Percentiles rank a stretch among this genome's conserved stretches.
phyloP scores from a whole-genome alignment of 2,797 vertebrate genomes.

The Phylloscopus collybita region DNA sequence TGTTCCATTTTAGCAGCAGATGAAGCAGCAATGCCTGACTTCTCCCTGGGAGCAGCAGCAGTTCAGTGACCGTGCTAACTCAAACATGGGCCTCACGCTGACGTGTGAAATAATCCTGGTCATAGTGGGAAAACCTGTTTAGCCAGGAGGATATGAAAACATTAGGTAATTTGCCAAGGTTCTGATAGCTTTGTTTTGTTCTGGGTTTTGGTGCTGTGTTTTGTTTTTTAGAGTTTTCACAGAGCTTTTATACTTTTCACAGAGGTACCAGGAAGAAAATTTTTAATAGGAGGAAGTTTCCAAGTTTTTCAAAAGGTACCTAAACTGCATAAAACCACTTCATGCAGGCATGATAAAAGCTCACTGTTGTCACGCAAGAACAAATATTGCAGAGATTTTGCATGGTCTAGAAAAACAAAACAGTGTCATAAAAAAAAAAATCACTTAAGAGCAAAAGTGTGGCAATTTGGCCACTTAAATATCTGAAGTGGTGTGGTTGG shows the following conservation, averaged over 20 bases:
- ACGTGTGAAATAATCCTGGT: not conserved
- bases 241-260: not conserved
- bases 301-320: not conserved
- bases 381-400: not conserved
- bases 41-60: not conserved
- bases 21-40: not conserved
- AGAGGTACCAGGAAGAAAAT: not conserved
- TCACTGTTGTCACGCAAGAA: not conserved
- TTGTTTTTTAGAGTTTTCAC: not conserved
- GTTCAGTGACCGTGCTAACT: not conserved
- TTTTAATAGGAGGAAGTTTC: not conserved
- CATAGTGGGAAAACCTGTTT: conserved; percentile 29
- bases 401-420: not conserved
- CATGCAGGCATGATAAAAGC: not conserved
- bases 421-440: not conserved
- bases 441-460: not conserved
- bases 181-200: not conserved
- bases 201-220: not conserved
- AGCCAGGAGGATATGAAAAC: conserved; percentile 2
- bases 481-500: not conserved
- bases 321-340: not conserved
- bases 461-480: not conserved
- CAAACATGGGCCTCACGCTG: not conserved
- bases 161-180: not conserved
- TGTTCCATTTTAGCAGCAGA: not conserved